Percentiles rank a stretch among this genome's conserved stretches.
These are phyloP conservation scores for Stegodyphus dumicola DNA, from an alignment of 1,140 invertebrate species.

Conservation along the genomic window DNA sequence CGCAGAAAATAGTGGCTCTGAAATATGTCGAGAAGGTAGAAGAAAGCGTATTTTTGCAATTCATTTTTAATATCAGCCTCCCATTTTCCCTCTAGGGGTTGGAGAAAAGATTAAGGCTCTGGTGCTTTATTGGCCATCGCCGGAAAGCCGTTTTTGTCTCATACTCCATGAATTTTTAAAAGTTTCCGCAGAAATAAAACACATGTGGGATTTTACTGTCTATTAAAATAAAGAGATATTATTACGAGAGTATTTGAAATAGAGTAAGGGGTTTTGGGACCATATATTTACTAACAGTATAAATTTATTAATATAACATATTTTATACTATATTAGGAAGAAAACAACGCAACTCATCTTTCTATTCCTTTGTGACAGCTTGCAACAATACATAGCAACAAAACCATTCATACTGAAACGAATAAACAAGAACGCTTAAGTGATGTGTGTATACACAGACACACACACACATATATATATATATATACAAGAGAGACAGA, in stretches of 20 bases:
- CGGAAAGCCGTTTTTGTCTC: slow-evolving; percentile 34
- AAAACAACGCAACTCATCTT: too few relatives aligned
- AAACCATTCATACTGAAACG: too few relatives aligned
- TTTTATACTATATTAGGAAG: too few relatives aligned
- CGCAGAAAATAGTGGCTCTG: slow-evolving; percentile 30
- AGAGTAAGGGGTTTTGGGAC: neutral
- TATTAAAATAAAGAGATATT: slow-evolving; percentile 51
- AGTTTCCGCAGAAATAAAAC: slow-evolving; percentile 31
- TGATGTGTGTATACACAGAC: too few relatives aligned
- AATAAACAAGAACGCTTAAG: too few relatives aligned
- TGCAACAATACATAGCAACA: too few relatives aligned
- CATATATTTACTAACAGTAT: slow-evolving; percentile 1
- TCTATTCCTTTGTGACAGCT: too few relatives aligned
- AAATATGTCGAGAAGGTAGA: slow-evolving; percentile 31
- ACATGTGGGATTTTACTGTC: slow-evolving; percentile 38
- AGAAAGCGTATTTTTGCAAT: slow-evolving; percentile 34
- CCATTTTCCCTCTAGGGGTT: neutral
- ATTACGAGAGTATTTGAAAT: slow-evolving; percentile 8
- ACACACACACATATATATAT: too few relatives aligned
- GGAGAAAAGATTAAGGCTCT: slow-evolving; percentile 42
- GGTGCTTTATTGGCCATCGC: slow-evolving; percentile 45
- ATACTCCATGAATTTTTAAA: slow-evolving; percentile 47
- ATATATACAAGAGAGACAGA: too few relatives aligned
- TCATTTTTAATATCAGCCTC: slow-evolving; percentile 52
- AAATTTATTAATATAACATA: neutral